Conservation (phyloP, 2,113 vertebrate genomes). For the Psettodes erumei region DNA sequence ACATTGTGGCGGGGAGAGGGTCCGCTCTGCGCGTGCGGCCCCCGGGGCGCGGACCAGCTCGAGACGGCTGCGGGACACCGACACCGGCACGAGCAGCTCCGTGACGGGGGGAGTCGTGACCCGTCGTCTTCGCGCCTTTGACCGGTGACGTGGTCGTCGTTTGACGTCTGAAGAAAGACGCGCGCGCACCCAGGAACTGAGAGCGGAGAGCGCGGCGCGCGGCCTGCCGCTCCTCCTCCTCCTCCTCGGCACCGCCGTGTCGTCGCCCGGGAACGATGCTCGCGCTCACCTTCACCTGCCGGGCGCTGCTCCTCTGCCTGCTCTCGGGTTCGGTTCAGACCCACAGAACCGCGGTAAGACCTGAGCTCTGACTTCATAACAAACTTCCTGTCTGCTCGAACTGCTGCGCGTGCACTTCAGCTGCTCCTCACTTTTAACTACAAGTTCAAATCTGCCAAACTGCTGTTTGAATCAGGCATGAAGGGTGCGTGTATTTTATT, state of each 20-base stretch:
- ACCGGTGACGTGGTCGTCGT: too few species aligned
- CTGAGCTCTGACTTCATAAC: neutral
- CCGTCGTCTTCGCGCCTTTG: neutral
- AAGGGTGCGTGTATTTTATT: too few species aligned
- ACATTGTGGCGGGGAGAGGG: neutral
- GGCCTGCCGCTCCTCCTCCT: slow-evolving; percentile 4
- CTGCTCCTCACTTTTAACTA: too few species aligned
- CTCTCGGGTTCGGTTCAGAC: slow-evolving; percentile 40
- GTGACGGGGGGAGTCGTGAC: neutral
- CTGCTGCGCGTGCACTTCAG: too few species aligned
- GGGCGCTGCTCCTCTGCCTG: slow-evolving; percentile 61
- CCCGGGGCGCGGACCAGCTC: neutral
- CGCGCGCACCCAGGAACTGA: too few species aligned
- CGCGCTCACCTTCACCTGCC: slow-evolving; percentile 59
- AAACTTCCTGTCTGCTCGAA: too few species aligned
- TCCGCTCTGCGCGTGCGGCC: neutral
- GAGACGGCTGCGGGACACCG: neutral
- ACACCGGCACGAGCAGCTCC: too few species aligned
- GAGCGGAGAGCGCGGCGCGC: too few species aligned
- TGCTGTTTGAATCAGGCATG: too few species aligned
- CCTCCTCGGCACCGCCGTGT: too few species aligned
- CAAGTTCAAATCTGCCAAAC: too few species aligned
- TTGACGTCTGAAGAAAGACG: too few species aligned
- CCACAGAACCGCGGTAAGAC: slow-evolving; percentile 60
- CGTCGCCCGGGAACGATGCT: slow-evolving; percentile 49